Evolutionary conservation across 1,140 invertebrate species (phyloP).

Genomic region (Brachionus sp.): DNA sequence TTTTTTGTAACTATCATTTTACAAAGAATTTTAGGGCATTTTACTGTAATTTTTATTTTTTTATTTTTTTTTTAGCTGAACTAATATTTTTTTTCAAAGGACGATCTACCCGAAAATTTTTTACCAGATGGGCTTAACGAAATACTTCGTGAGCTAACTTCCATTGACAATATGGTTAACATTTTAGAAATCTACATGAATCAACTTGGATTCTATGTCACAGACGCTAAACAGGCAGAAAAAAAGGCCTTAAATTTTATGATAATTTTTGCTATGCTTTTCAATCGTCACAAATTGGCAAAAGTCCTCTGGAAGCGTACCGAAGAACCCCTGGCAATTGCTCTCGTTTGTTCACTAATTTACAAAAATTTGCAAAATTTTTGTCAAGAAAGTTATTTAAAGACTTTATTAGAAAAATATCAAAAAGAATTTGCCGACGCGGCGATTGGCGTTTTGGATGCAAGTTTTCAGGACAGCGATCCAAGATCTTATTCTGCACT

Average conservation of each 20-base stretch:
- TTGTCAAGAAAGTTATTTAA: constrained; percentile 49
- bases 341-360: constrained; percentile 54
- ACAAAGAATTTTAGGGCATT: constrained; percentile 57
- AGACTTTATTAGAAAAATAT: constrained; percentile 49
- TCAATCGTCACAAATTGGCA: constrained; percentile 55
- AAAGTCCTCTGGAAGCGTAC: constrained; percentile 59
- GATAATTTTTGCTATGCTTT: constrained; percentile 58
- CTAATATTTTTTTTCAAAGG: neutral
- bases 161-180: constrained; percentile 55
- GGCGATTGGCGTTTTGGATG: constrained; percentile 58
- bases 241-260: constrained; percentile 55
- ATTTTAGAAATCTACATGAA: constrained; percentile 56
- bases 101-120: constrained; percentile 47
- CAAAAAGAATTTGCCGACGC: constrained; percentile 58
- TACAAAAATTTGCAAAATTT: constrained; percentile 49
- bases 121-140: constrained; percentile 50
- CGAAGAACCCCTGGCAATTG: constrained; percentile 60
- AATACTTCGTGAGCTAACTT: constrained; percentile 52
- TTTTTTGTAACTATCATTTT: constrained; percentile 59
- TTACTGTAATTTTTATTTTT: neutral
- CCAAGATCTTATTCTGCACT: constrained; percentile 56
- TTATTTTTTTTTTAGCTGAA: neutral
- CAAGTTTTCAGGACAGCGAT: constrained; percentile 54
- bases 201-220: constrained; percentile 50
- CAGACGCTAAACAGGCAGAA: constrained; percentile 53